Evolutionary conservation across 2,113 vertebrate species (phyloP).

Genomic region (Polypterus senegalus): DNA sequence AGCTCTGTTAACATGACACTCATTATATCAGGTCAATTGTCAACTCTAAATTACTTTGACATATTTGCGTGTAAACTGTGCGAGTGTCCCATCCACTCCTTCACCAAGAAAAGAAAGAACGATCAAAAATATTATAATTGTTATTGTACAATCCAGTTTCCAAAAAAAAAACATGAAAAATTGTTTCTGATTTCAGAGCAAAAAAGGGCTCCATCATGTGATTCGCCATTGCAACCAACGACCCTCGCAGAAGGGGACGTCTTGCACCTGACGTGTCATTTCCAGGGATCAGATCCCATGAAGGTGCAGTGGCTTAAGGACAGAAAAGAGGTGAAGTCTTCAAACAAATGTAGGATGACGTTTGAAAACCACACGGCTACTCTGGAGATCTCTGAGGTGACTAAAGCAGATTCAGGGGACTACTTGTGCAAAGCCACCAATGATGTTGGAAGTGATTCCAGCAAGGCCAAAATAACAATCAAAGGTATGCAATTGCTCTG

Average conservation of each 20-base stretch:
- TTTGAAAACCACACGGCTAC: slow-evolving; percentile 71
- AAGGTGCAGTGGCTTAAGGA: slow-evolving; percentile 86
- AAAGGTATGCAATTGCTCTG: slow-evolving; percentile 61
- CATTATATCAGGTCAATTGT: too few relatives aligned
- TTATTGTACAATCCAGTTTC: too few relatives aligned
- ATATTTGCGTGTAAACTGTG: too few relatives aligned
- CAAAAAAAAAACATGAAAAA: background rate
- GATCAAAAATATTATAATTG: too few relatives aligned
- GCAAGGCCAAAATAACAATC: slow-evolving; percentile 75
- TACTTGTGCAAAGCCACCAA: slow-evolving; percentile 92
- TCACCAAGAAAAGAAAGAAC: too few relatives aligned
- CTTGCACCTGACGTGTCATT: slow-evolving; percentile 71
- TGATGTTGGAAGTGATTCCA: slow-evolving; percentile 71
- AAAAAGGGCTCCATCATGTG: slow-evolving; percentile 76
- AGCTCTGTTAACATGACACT: too few relatives aligned
- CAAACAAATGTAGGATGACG: slow-evolving; percentile 65
- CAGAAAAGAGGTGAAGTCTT: slow-evolving; percentile 68
- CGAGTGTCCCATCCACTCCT: too few relatives aligned
- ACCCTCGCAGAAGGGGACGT: slow-evolving; percentile 62
- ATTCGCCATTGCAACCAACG: slow-evolving; percentile 66
- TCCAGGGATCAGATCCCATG: slow-evolving; percentile 72
- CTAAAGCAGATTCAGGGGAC: slow-evolving; percentile 70
- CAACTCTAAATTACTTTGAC: too few relatives aligned
- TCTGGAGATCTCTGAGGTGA: slow-evolving; percentile 59
- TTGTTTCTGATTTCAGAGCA: slow-evolving; percentile 58